phyloP scores from a whole-genome alignment of 2,888 invertebrate species.

The Trichacis sp. region DNA sequence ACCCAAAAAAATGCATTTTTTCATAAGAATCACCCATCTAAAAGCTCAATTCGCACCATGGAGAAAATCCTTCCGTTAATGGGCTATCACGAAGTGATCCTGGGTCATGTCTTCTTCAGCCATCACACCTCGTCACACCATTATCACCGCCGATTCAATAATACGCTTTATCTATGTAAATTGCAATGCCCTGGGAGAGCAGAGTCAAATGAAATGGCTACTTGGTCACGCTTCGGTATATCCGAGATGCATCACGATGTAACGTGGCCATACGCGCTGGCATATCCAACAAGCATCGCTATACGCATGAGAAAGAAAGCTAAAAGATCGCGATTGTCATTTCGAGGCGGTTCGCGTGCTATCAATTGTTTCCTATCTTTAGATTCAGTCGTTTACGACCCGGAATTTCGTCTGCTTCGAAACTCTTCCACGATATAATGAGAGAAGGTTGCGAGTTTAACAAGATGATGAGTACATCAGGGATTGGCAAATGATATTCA shows the following conservation, averaged over 20 bases:
- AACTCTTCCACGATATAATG: too few relatives aligned
- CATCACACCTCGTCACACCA: constrained; percentile 25
- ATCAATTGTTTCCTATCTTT: constrained; percentile 6
- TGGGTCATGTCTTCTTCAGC: too few relatives aligned
- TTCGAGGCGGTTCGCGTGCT: constrained; percentile 15
- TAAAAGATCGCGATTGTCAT: constrained; percentile 31
- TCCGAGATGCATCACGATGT: constrained; percentile 41
- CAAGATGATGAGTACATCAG: too few relatives aligned
- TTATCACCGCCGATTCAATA: constrained; percentile 37
- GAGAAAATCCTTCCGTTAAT: too few relatives aligned
- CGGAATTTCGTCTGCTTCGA: too few relatives aligned
- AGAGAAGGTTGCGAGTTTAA: too few relatives aligned
- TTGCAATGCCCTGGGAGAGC: constrained; percentile 18
- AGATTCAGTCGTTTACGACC: neutral
- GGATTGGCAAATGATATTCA: too few relatives aligned
- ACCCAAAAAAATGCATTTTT: too few relatives aligned
- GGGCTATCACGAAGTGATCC: too few relatives aligned
- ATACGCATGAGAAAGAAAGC: constrained; percentile 36
- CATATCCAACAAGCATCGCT: constrained; percentile 27
- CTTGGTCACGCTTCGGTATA: constrained; percentile 46
- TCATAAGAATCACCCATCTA: too few relatives aligned
- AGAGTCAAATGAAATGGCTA: constrained; percentile 38
- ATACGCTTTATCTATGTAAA: constrained; percentile 39
- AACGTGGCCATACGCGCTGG: constrained; percentile 18
- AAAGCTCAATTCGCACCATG: too few relatives aligned